A percentile compares a stretch with the other conserved stretches of the same genome.
phyloP scores from a whole-genome alignment of 2,113 vertebrate genomes.

The Orcinus orca region DNA sequence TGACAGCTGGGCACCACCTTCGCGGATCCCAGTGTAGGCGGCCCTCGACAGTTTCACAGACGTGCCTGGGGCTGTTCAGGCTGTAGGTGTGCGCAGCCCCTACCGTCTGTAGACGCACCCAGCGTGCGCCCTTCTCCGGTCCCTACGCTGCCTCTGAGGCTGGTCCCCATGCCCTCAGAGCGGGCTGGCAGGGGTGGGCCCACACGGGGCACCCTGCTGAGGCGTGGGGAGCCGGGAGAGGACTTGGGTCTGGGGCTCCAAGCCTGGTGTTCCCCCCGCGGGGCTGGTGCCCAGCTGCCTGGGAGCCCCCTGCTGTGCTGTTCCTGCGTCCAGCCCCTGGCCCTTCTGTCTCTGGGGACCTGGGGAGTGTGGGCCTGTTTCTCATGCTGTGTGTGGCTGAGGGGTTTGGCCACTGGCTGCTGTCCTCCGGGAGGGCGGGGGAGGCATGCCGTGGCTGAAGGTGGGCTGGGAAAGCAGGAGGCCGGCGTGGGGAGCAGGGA shows the following conservation, averaged over 20 bases:
- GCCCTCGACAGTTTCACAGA: accelerated
- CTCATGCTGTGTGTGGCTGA: not conserved
- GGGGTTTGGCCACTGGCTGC: not conserved
- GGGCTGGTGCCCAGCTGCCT: not conserved
- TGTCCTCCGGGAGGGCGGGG: not conserved
- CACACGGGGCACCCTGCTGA: accelerated
- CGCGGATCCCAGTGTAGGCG: accelerated
- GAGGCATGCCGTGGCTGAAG: accelerated
- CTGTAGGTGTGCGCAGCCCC: accelerated
- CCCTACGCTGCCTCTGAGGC: accelerated
- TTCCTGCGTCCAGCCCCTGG: not conserved
- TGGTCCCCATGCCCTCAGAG: accelerated
- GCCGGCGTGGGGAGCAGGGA: not conserved
- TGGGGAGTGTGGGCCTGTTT: accelerated
- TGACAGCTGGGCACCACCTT: accelerated
- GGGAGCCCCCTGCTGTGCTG: not conserved
- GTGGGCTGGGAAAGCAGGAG: not conserved
- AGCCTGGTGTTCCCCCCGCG: accelerated
- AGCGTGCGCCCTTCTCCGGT: accelerated
- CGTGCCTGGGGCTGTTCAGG: not conserved
- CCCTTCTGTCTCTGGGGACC: not conserved
- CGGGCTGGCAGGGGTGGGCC: accelerated
- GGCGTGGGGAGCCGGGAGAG: accelerated
- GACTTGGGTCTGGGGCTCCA: not conserved
- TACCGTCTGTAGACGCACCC: accelerated